Evolutionary conservation across 2,113 vertebrate genomes (phyloP).

Genomic region (Raja brachyura): DNA sequence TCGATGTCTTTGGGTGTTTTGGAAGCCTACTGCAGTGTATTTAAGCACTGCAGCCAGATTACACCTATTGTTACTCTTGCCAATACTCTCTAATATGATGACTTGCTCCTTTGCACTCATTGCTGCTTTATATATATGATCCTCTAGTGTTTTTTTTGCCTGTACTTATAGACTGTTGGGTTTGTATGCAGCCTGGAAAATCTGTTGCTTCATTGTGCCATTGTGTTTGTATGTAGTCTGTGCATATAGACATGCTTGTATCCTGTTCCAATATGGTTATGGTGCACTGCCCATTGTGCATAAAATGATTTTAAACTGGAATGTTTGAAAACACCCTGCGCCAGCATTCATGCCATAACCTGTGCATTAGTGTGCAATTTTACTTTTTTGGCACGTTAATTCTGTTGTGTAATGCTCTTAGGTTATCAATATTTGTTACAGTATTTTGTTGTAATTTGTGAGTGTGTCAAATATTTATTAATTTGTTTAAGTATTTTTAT

Average conservation of each 20-base stretch:
- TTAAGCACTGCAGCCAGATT: background rate
- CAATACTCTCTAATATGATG: background rate
- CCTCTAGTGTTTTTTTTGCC: background rate
- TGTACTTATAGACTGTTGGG: background rate
- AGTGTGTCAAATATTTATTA: conserved; percentile 1
- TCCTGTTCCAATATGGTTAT: background rate
- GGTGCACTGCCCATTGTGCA: background rate
- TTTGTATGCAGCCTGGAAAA: background rate
- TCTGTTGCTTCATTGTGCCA: background rate
- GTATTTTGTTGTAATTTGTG: background rate
- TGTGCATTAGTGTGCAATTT: background rate
- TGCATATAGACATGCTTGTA: background rate
- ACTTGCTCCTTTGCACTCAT: background rate
- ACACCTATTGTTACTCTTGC: background rate
- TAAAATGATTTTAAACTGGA: background rate
- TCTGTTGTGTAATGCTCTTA: background rate
- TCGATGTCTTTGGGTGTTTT: background rate
- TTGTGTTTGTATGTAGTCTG: background rate
- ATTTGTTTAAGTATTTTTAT: background rate
- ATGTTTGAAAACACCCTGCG: background rate
- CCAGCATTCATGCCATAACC: background rate
- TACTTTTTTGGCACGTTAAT: background rate
- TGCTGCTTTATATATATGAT: background rate
- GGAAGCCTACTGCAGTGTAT: background rate
- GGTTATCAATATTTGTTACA: background rate